Evolutionary conservation across 2,888 invertebrate genomes (phyloP), one percentile per base, ranked within the genome.

Genomic region (Odontocolon sp.): DNA sequence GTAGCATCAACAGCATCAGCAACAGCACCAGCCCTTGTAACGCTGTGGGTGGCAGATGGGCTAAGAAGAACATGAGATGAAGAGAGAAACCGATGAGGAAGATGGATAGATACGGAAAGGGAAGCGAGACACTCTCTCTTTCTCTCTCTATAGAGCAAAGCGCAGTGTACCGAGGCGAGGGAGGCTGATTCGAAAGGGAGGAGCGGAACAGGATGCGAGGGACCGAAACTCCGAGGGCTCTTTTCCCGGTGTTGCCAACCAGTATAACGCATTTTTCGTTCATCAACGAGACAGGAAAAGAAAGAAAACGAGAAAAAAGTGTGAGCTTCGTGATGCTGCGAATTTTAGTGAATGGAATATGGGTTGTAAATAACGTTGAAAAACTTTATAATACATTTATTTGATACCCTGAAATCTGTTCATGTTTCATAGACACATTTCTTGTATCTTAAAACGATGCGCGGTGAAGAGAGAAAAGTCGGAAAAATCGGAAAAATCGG

Each of bases 31-130:
- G n/a, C 50, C 68, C 68, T 57, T 18, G 61, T 18, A 28, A 61
- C 86, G 73, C 81, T 77, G 86, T 87, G 87, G 87, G 87, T 86
- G 87, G 87, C 83, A 82, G 82, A 84, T 81, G 83, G 82, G 84
- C 84, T 80, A 56, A 57, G 33, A 14, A 38, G 59, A 38, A n/a
- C n/a, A n/a, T n/a, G n/a, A 42, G 40, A n/a, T 9, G 16, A 40
- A 14, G 45, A 56, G 67, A 68, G 36, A 45, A 21, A 64, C 28
- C 54, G 26, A 14, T 18, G 63, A 45, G 54, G 47, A 64, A 56
- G 42, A 71, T 31, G 56, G 47, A 64, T 45, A 47, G 47, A 56
- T 57, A 9, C 33, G 28, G 47, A 56, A 56, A 56, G 18, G 47
- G 47, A 21, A 21, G 50, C 38, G 66, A 66, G 40, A 38, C 57